Conservation (phyloP, 2,113 vertebrate species). For the Pseudois nayaur region DNA sequence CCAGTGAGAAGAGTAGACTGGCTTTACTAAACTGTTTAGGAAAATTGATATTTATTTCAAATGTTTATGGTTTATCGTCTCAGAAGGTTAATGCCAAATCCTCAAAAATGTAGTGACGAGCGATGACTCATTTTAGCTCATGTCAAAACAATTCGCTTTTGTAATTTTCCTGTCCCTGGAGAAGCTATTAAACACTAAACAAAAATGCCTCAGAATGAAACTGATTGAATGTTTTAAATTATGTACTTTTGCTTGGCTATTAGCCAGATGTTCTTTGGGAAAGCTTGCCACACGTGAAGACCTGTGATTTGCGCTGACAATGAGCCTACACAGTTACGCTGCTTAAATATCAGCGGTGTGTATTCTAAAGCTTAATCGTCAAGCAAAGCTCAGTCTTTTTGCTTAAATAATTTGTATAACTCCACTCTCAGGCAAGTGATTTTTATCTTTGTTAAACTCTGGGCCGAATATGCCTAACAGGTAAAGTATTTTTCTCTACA, state of each 20-base stretch:
- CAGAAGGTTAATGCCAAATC: constrained; percentile 73
- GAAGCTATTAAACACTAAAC: constrained; percentile 82
- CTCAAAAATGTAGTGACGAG: constrained; percentile 72
- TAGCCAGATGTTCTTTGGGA: constrained; percentile 72
- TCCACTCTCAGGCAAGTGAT: constrained; percentile 53
- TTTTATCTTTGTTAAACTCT: constrained; percentile 64
- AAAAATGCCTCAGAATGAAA: constrained; percentile 79
- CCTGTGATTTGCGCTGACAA: constrained; percentile 78
- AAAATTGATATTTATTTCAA: constrained; percentile 63
- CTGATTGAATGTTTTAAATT: constrained; percentile 82
- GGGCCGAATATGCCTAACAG: constrained; percentile 41
- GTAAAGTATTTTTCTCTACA: constrained; percentile 58
- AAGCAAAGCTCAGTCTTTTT: constrained; percentile 73
- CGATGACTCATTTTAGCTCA: constrained; percentile 77
- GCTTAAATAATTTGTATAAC: constrained; percentile 72
- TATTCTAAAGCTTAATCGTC: constrained; percentile 78
- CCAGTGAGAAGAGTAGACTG: constrained; percentile 14
- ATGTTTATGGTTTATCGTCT: constrained; percentile 68
- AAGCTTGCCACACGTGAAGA: constrained; percentile 67
- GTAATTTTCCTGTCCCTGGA: constrained; percentile 81
- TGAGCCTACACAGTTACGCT: constrained; percentile 78
- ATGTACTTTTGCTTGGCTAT: constrained; percentile 75
- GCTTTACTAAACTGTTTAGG: constrained; percentile 56
- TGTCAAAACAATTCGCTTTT: constrained; percentile 80
- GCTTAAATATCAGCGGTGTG: constrained; percentile 68